Evolutionary conservation across 2,113 vertebrate species (phyloP), one percentile per base, ranked within the genome.

Genomic region (Symphodus melops): DNA sequence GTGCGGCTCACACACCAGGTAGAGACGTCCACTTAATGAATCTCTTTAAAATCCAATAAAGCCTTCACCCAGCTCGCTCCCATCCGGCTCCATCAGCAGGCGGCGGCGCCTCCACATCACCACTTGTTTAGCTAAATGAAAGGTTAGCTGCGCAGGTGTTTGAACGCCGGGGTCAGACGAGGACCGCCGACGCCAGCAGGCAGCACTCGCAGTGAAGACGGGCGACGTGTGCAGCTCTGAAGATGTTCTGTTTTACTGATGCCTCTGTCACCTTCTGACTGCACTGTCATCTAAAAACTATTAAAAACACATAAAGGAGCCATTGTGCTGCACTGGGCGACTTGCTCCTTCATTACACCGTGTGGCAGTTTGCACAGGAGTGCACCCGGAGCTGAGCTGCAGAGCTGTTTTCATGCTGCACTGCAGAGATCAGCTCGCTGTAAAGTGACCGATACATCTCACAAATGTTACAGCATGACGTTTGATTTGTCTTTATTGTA

Each of bases 31-130:
- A 46, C 71, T 63, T 79, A 81, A 77, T 87, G 69, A 84, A 74
- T 77, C 68, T 62, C 36, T 80, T 86, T 82, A 77, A 79, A 84
- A 77, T 77, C 78, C 48, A 83, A 56, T 80, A 77, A 78, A 55
- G 49, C 23, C 46, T 41, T 63, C 77, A 75, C 67, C 68, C 20
- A 52, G 72, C 68, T 81, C 42, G 12, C 68, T 46, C 12, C 37
- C 36, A 39, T 79, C 46, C n/a, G 20, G 41, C 55, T n/a, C 28
- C 19, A 54, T 76, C 64, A 75, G 49, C 58, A 54, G 65, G 14
- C 39, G 0, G 39, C 11, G 42, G 76, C 56, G 14, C 57, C 17
- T 48, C 52, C 44, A 70, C 57, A 55, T 49, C 44, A 54, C 14
- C 1, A 64, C 63, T 72, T 46, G 33, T 84, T 73, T 57, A 25